Evolutionary conservation across 1,140 invertebrate genomes (phyloP).

Genomic region (Pseudomyrmex sp.): DNA sequence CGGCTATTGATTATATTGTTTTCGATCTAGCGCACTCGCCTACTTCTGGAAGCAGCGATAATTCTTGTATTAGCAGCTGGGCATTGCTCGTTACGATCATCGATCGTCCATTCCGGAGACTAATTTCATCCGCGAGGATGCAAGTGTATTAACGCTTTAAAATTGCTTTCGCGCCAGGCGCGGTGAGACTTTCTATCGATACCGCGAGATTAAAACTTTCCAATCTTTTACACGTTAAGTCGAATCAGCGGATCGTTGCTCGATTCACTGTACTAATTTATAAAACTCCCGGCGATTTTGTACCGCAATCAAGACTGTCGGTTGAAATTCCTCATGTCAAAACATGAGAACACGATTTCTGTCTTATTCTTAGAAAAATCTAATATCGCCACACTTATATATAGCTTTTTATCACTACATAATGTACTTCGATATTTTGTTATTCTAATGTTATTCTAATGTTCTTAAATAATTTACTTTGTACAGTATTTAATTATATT

Average conservation of each 20-base stretch:
- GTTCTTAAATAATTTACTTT: too few species aligned
- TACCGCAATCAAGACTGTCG: not conserved
- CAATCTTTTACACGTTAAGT: conserved; percentile 47
- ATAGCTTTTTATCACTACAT: too few species aligned
- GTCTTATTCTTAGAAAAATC: too few species aligned
- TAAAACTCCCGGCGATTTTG: not conserved
- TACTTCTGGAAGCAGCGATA: conserved; percentile 57
- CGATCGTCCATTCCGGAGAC: conserved; percentile 47
- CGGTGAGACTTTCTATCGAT: conserved; percentile 58
- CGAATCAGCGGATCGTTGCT: conserved; percentile 42
- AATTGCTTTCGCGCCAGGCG: conserved; percentile 56
- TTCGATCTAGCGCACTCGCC: conserved; percentile 59
- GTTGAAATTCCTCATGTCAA: not conserved
- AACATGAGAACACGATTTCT: too few species aligned
- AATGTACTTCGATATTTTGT: too few species aligned
- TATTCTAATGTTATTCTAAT: too few species aligned
- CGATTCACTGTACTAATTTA: conserved; percentile 21
- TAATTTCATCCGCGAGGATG: conserved; percentile 56
- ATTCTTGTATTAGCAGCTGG: conserved; percentile 54
- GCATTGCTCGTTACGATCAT: conserved; percentile 41
- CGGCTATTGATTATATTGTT: conserved; percentile 61
- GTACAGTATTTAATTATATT: too few species aligned
- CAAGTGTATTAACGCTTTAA: conserved; percentile 57
- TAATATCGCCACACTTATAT: too few species aligned
- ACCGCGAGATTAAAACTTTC: conserved; percentile 60